Evolutionary conservation across 2,888 invertebrate species (phyloP).

Genomic region (Chymomyza fuscimana): DNA sequence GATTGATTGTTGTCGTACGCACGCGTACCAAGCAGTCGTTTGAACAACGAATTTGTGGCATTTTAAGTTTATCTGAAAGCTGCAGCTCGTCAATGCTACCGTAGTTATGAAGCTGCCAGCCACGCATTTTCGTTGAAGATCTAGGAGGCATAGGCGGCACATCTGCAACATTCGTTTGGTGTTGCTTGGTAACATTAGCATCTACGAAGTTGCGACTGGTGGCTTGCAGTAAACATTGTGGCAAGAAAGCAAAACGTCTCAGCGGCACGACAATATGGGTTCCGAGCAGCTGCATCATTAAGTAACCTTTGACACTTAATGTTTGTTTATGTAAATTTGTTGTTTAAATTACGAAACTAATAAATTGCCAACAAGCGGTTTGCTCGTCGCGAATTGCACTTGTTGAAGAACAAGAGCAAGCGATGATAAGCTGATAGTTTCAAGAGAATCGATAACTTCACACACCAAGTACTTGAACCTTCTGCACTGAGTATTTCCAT

Average conservation of each 20-base stretch:
- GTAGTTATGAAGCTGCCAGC: slow-evolving; percentile 92
- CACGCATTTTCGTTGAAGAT: slow-evolving; percentile 82
- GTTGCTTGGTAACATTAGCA: background rate
- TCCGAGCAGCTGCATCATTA: slow-evolving; percentile 25
- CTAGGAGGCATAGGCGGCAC: slow-evolving; percentile 13
- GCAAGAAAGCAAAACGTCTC: slow-evolving; percentile 6
- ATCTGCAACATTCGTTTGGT: background rate
- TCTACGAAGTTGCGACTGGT: slow-evolving; percentile 14
- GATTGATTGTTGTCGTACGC: slow-evolving; percentile 93
- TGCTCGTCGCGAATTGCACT: background rate
- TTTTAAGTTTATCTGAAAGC: slow-evolving; percentile 82
- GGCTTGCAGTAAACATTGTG: background rate
- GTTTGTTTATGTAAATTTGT: background rate
- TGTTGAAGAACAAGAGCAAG: background rate
- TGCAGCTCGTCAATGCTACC: slow-evolving; percentile 85
- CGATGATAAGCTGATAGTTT: background rate
- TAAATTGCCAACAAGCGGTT: background rate
- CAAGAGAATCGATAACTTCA: background rate
- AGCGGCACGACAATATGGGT: background rate
- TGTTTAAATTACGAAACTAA: background rate
- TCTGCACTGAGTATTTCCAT: background rate
- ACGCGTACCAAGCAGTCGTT: slow-evolving; percentile 90
- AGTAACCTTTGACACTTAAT: background rate
- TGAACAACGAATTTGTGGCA: slow-evolving; percentile 86
- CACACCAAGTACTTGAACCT: background rate